phyloP scores from a whole-genome alignment of 2,888 invertebrate species.

The Phasia obesa region DNA sequence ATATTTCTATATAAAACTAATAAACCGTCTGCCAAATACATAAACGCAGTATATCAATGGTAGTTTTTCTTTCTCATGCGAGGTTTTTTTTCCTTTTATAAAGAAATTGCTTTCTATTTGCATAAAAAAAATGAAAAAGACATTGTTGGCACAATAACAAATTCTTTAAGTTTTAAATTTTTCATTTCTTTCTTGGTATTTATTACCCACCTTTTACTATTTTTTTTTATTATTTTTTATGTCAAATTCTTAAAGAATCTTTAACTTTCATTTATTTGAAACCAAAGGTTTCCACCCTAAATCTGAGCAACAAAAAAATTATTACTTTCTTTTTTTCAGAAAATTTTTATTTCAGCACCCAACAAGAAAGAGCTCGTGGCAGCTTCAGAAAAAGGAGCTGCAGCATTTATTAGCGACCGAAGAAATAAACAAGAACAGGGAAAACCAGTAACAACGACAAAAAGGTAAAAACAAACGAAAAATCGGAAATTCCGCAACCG shows the following conservation, averaged over 20 bases:
- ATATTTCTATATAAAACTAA: slow-evolving; percentile 6
- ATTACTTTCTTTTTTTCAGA: slow-evolving; percentile 26
- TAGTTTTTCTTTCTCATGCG: background rate
- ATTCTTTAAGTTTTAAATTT: slow-evolving; percentile 31
- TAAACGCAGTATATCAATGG: background rate
- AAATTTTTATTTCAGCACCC: slow-evolving; percentile 45
- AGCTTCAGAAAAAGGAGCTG: slow-evolving; percentile 24
- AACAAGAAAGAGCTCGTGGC: no score
- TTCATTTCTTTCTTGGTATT: slow-evolving; percentile 23
- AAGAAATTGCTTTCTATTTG: slow-evolving; percentile 30
- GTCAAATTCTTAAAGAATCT: slow-evolving; percentile 26
- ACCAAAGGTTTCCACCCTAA: slow-evolving; percentile 61
- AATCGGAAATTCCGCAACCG: slow-evolving; percentile 69
- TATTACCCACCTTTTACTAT: slow-evolving; percentile 56
- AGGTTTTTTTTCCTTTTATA: background rate
- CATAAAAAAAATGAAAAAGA: background rate
- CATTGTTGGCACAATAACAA: slow-evolving; percentile 19
- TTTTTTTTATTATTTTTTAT: background rate
- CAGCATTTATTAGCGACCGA: slow-evolving; percentile 44
- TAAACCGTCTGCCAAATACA: slow-evolving; percentile 48
- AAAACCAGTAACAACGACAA: slow-evolving; percentile 40
- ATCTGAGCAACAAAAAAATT: slow-evolving; percentile 18
- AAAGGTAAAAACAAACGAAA: slow-evolving; percentile 12
- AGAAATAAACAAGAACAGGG: slow-evolving; percentile 26
- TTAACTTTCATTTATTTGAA: slow-evolving; percentile 33